Percentiles rank a stretch among this genome's conserved stretches.
Conservation (phyloP, 2,797 vertebrate genomes). For the Arctocebus calabarensis region DNA sequence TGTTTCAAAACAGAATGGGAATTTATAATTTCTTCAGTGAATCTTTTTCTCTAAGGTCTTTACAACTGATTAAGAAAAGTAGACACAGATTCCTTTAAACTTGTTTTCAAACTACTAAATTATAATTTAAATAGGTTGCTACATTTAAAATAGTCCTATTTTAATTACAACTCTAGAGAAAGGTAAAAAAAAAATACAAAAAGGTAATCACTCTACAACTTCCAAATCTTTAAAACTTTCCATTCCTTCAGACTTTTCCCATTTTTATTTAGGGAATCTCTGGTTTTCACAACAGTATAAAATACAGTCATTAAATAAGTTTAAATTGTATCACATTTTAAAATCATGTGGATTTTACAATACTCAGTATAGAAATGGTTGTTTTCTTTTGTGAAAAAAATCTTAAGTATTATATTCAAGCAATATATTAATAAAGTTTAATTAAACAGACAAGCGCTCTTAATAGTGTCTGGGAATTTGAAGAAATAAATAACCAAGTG, state of each 20-base stretch:
- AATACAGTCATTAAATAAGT: conserved; percentile 23
- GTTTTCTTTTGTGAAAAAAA: conserved; percentile 22
- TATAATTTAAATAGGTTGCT: conserved; percentile 45
- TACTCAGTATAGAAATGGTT: neutral
- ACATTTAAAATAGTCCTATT: conserved; percentile 43
- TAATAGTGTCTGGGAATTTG: neutral
- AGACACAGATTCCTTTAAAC: neutral
- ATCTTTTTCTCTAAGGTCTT: conserved; percentile 43
- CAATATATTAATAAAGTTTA: neutral
- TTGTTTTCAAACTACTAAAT: conserved; percentile 51
- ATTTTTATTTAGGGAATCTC: conserved; percentile 19
- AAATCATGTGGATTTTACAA: conserved; percentile 11
- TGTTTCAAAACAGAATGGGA: conserved; percentile 52
- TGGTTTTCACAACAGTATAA: conserved; percentile 24
- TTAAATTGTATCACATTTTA: conserved; percentile 46
- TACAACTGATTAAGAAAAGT: conserved; percentile 32
- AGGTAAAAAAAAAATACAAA: neutral
- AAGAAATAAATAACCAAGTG: neutral
- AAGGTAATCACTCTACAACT: neutral
- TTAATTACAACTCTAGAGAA: conserved; percentile 45
- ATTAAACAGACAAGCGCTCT: neutral
- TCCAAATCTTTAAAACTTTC: conserved; percentile 26
- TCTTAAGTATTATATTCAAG: neutral
- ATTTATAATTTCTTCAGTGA: conserved; percentile 41
- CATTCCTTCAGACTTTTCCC: conserved; percentile 22